Evolutionary conservation across 1,140 invertebrate genomes (phyloP).

Genomic region (Ostrea edulis): DNA sequence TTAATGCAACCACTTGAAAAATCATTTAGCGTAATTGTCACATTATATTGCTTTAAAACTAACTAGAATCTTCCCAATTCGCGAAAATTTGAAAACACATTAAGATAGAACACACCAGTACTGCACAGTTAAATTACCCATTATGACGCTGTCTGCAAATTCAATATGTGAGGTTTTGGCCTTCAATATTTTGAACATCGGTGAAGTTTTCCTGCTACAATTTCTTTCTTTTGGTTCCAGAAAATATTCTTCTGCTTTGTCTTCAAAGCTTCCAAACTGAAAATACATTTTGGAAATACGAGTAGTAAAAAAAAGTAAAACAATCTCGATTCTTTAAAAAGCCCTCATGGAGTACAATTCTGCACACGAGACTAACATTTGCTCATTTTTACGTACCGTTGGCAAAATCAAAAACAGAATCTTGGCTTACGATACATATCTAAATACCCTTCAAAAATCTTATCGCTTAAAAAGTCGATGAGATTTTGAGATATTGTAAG

Average conservation of each 20-base stretch:
- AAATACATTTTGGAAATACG: not conserved
- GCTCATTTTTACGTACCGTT: too few species aligned
- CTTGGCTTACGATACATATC: too few species aligned
- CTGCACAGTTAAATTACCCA: not conserved
- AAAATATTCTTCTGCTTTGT: not conserved
- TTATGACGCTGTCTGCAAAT: not conserved
- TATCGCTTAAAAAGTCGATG: too few species aligned
- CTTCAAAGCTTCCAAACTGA: conserved; percentile 32
- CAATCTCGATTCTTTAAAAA: not conserved
- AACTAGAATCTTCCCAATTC: too few species aligned
- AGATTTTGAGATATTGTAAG: too few species aligned
- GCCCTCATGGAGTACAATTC: not conserved
- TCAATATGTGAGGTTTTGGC: not conserved
- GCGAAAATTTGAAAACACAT: too few species aligned
- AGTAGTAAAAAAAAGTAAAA: too few species aligned
- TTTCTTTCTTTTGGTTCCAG: conserved; percentile 19
- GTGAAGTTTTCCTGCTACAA: not conserved
- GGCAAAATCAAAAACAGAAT: too few species aligned
- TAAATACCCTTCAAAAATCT: too few species aligned
- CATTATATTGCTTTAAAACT: too few species aligned
- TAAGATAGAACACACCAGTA: too few species aligned
- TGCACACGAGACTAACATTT: not conserved
- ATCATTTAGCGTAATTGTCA: not conserved
- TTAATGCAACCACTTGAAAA: not conserved
- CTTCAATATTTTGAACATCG: not conserved